phyloP scores from a whole-genome alignment of 2,113 vertebrate species.

The Ellobius talpinus region DNA sequence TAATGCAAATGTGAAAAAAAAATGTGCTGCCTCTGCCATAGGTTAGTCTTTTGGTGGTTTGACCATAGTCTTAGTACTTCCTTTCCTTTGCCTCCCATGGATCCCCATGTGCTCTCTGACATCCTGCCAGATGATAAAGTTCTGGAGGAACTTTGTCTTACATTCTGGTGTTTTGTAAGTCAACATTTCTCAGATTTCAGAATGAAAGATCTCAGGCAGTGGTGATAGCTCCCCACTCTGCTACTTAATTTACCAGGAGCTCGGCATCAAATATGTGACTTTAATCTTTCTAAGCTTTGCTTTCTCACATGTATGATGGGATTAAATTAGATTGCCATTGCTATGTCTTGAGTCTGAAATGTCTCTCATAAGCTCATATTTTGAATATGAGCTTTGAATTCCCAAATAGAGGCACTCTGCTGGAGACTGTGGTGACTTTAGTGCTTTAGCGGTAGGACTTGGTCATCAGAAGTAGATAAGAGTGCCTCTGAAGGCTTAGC shows the following conservation, averaged over 20 bases:
- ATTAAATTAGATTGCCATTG: neutral
- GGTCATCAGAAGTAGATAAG: neutral
- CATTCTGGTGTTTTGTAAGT: neutral
- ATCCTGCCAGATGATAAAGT: no score
- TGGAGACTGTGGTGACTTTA: neutral
- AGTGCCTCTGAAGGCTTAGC: neutral
- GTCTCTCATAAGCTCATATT: neutral
- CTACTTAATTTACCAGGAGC: neutral
- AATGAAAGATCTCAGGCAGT: neutral
- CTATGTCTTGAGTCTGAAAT: neutral
- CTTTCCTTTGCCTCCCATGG: neutral
- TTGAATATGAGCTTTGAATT: neutral
- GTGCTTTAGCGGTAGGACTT: neutral
- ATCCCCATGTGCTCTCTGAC: neutral
- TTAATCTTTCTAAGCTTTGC: neutral
- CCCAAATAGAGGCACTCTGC: neutral
- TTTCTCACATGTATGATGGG: neutral
- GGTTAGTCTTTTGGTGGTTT: neutral
- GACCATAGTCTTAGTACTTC: neutral
- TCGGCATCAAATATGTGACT: neutral
- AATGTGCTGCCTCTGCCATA: rapidly evolving
- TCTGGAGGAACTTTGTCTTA: neutral
- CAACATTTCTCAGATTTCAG: neutral
- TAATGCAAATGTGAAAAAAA: no score
- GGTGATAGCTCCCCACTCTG: rapidly evolving